phyloP scores from a whole-genome alignment of 2,888 invertebrate species.

The Dorcus hopei region DNA sequence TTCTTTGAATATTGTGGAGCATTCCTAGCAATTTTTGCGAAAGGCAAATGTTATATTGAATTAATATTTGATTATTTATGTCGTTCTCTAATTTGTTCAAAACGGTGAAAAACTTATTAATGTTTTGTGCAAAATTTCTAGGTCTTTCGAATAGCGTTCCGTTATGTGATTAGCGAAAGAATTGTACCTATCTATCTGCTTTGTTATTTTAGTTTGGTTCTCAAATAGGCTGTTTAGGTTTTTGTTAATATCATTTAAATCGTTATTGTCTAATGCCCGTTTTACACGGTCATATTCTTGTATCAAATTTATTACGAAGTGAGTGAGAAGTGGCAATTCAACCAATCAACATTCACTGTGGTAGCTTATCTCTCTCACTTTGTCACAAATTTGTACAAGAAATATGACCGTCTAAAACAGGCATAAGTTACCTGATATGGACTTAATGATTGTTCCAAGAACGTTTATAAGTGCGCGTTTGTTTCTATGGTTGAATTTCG shows the following conservation, averaged over 20 bases:
- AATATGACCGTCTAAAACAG: no score
- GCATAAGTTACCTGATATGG: conserved; percentile 19
- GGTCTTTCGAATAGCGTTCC: conserved; percentile 12
- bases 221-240: conserved; percentile 14
- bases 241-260: conserved; percentile 16
- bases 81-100: conserved; percentile 6
- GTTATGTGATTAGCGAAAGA: conserved; percentile 23
- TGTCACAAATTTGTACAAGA: no score
- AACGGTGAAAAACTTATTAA: conserved; percentile 4
- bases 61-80: conserved; percentile 3
- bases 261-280: conserved; percentile 19
- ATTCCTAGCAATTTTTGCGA: conserved; percentile 4
- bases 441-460: conserved; percentile 17
- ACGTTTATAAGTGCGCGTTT: conserved; percentile 15
- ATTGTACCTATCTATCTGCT: conserved; percentile 15
- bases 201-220: conserved; percentile 15
- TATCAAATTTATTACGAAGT: no score
- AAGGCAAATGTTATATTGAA: conserved; percentile 14
- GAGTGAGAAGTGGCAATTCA: no score
- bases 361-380: no score
- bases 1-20: conserved; percentile 17
- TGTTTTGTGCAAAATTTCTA: conserved; percentile 7
- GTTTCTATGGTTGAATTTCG: conserved; percentile 16
- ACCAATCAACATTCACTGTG: no score
- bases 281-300: no score